A percentile compares a stretch with the other conserved stretches of the same genome.
These are phyloP conservation scores for Pagetopsis macropterus DNA, from an alignment of 2,797 vertebrate species.

Conservation along the genomic window DNA sequence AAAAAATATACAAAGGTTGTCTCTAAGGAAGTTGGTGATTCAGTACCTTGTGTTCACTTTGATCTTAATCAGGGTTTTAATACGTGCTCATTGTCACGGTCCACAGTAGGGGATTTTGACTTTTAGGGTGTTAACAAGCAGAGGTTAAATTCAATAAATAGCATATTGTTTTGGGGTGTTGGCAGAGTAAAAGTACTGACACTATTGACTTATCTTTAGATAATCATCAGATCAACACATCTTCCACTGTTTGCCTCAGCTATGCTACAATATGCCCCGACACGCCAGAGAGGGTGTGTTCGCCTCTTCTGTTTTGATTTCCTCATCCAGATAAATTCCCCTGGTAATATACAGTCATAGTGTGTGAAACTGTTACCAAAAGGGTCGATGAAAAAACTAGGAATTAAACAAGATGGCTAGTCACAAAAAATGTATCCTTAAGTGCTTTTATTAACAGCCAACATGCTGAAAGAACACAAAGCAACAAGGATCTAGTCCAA, in stretches of 20 bases:
- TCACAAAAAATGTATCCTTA: no score
- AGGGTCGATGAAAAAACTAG: no score
- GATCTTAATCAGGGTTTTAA: neutral
- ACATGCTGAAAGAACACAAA: no score
- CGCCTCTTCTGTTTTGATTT: neutral
- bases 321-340: neutral
- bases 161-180: neutral
- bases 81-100: no score
- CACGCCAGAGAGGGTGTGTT: conserved; percentile 18
- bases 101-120: neutral
- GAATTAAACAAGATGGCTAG: no score
- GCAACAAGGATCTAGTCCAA: no score
- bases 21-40: neutral
- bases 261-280: conserved; percentile 21
- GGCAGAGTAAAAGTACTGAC: neutral
- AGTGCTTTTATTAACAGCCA: no score
- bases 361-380: neutral
- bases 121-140: neutral
- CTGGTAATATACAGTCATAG: no score
- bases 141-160: neutral
- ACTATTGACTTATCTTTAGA: neutral
- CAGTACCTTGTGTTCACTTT: neutral
- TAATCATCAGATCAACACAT: conserved; percentile 7
- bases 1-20: neutral
- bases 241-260: conserved; percentile 7